Evolutionary conservation across 1,140 invertebrate genomes (phyloP).

Genomic region (Hormaphis cornu): DNA sequence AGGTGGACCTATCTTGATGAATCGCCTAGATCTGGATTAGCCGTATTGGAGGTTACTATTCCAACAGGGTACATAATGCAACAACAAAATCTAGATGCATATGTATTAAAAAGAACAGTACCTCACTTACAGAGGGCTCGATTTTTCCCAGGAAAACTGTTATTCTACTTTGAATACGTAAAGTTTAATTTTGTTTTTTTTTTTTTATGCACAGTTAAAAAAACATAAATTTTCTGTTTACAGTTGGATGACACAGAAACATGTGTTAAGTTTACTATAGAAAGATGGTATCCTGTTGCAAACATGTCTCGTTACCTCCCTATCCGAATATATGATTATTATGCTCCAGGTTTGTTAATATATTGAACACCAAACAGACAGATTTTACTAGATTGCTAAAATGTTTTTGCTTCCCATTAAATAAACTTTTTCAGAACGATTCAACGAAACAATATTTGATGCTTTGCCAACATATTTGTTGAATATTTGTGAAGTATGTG

Average conservation of each 20-base stretch:
- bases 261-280: slow-evolving; percentile 84
- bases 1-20: slow-evolving; percentile 73
- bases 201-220: background rate
- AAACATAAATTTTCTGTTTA: slow-evolving; percentile 35
- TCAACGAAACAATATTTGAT: slow-evolving; percentile 89
- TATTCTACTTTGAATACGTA: slow-evolving; percentile 93
- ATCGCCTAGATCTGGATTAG: slow-evolving; percentile 75
- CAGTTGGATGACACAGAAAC: slow-evolving; percentile 70
- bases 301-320: slow-evolving; percentile 90
- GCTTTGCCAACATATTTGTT: slow-evolving; percentile 75
- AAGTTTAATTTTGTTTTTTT: slow-evolving; percentile 42
- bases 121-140: slow-evolving; percentile 73
- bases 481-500: slow-evolving; percentile 96
- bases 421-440: slow-evolving; percentile 63
- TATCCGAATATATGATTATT: slow-evolving; percentile 89
- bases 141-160: slow-evolving; percentile 67
- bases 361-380: no score
- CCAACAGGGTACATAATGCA: slow-evolving; percentile 91
- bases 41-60: slow-evolving; percentile 81
- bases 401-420: no score
- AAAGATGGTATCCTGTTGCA: slow-evolving; percentile 90
- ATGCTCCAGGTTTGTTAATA: slow-evolving; percentile 72
- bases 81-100: slow-evolving; percentile 76
- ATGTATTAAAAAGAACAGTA: slow-evolving; percentile 64
- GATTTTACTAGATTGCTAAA: no score